A percentile compares a stretch with the other conserved stretches of the same genome.
phyloP scores from a whole-genome alignment of 2,113 vertebrate genomes.

The Seriola dumerili region DNA sequence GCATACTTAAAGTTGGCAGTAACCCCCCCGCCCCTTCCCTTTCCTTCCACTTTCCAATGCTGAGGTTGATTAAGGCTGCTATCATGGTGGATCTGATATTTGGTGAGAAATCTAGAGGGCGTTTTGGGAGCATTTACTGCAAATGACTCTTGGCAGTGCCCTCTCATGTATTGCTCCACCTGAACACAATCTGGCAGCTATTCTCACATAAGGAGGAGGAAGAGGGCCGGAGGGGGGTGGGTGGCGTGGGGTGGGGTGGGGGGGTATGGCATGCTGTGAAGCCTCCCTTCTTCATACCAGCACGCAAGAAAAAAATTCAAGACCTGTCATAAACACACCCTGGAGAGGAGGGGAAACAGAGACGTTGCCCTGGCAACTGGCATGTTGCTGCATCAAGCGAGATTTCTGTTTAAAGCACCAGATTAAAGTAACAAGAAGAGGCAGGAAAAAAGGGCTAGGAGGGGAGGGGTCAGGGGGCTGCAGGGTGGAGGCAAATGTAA shows the following conservation, averaged over 20 bases:
- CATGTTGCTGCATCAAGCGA: conserved; percentile 55
- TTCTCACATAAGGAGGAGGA: conserved; percentile 31
- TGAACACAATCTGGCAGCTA: conserved; percentile 82
- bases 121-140: conserved; percentile 74
- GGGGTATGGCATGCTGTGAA: conserved; percentile 42
- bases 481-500: conserved; percentile 44
- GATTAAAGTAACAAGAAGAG: conserved; percentile 64
- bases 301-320: conserved; percentile 54
- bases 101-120: conserved; percentile 73
- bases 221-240: background rate
- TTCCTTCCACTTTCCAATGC: conserved; percentile 67
- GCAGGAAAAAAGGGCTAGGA: conserved; percentile 19
- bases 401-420: conserved; percentile 58
- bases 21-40: conserved; percentile 24
- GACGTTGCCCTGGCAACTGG: conserved; percentile 64
- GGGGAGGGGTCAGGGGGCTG: background rate
- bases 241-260: background rate
- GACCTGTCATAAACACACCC: conserved; percentile 77
- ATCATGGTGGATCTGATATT: conserved; percentile 73
- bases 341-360: conserved; percentile 67
- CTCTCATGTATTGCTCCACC: conserved; percentile 75
- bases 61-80: conserved; percentile 79
- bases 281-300: conserved; percentile 70
- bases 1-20: conserved; percentile 73
- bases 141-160: conserved; percentile 80